Conservation (phyloP, 2,888 invertebrate genomes). For the Lepidochitona cinerea region DNA sequence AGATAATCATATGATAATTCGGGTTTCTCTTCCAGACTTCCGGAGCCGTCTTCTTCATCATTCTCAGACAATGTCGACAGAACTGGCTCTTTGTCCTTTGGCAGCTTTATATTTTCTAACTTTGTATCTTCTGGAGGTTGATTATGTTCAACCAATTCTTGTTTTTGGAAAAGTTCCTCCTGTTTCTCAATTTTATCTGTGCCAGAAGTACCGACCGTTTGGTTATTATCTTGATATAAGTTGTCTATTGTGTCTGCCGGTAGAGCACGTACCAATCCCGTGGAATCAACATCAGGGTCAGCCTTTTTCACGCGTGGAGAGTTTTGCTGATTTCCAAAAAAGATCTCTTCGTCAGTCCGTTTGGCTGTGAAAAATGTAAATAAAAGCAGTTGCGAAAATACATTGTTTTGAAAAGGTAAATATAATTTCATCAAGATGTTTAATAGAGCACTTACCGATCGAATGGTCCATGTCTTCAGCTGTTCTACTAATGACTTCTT, state of each 20-base stretch:
- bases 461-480: background rate
- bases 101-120: no score
- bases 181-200: no score
- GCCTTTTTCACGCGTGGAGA: conserved; percentile 16
- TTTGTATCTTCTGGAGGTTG: no score
- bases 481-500: background rate
- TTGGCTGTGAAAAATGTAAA: conserved; percentile 5
- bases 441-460: background rate
- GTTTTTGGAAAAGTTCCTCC: no score
- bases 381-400: background rate
- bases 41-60: background rate
- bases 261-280: background rate
- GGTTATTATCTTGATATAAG: background rate
- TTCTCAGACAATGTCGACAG: background rate
- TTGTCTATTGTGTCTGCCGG: background rate
- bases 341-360: conserved; percentile 11
- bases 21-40: background rate
- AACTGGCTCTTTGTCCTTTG: no score
- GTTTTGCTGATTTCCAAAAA: conserved; percentile 23
- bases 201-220: background rate
- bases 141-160: no score
- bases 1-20: background rate
- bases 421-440: background rate
- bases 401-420: background rate
- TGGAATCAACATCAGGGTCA: conserved; percentile 8